Evolutionary conservation across 2,888 invertebrate species (phyloP).

Genomic region (Monoplex corrugatus): DNA sequence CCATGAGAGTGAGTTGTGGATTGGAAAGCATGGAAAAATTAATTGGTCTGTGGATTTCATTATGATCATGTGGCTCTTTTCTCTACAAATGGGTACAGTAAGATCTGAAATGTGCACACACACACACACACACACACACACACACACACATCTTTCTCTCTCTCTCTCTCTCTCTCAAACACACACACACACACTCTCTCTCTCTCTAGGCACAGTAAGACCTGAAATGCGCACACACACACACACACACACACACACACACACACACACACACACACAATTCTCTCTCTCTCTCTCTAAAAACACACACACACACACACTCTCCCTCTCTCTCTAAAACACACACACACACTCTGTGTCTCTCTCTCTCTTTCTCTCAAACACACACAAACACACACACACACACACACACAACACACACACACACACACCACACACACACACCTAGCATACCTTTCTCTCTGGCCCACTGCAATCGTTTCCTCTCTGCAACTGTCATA

Average conservation of each 20-base stretch:
- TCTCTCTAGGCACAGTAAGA: not conserved
- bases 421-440: not conserved
- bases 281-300: not conserved
- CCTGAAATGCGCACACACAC: not conserved
- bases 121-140: not conserved
- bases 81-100: too few species aligned
- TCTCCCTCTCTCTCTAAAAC: too few species aligned
- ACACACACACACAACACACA: not conserved
- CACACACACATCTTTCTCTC: not conserved
- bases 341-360: conserved; percentile 79
- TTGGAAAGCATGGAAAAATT: too few species aligned
- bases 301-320: not conserved
- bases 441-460: conserved; percentile 88
- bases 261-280: not conserved
- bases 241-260: conserved; percentile 2
- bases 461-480: conserved; percentile 95
- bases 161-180: too few species aligned
- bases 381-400: not conserved
- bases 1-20: too few species aligned
- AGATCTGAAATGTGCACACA: not conserved
- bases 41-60: too few species aligned
- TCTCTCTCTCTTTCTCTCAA: conserved; percentile 89
- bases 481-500: conserved; percentile 87
- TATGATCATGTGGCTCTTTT: too few species aligned
- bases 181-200: too few species aligned